phyloP scores from a whole-genome alignment of 2,113 vertebrate species.

The Planiliza haematocheilus region DNA sequence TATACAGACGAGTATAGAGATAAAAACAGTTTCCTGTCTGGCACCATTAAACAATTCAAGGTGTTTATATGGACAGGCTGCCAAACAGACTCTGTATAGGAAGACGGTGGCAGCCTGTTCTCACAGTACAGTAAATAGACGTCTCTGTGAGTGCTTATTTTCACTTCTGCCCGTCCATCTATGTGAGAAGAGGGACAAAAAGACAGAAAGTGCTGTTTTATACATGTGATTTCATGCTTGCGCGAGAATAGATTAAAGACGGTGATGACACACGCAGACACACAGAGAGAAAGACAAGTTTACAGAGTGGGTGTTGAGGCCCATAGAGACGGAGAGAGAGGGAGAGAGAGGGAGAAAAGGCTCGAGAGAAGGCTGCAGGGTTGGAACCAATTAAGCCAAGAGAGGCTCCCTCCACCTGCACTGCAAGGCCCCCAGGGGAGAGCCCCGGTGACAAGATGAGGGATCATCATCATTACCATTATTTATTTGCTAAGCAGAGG shows the following conservation, averaged over 20 bases:
- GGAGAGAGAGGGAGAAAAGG: slow-evolving; percentile 53
- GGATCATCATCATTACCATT: slow-evolving; percentile 89
- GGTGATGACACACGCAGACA: slow-evolving; percentile 39
- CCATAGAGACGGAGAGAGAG: slow-evolving; percentile 42
- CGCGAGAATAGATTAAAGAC: slow-evolving; percentile 54
- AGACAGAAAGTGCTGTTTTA: slow-evolving; percentile 28
- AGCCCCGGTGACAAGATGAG: slow-evolving; percentile 84
- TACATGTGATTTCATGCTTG: slow-evolving; percentile 50
- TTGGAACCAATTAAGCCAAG: slow-evolving; percentile 84
- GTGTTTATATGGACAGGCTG: slow-evolving; percentile 41
- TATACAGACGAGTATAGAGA: slow-evolving; percentile 31
- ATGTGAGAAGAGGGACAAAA: slow-evolving; percentile 12
- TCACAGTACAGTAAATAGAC: slow-evolving; percentile 10
- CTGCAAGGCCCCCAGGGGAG: slow-evolving; percentile 73
- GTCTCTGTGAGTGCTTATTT: slow-evolving; percentile 5
- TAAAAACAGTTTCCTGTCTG: slow-evolving; percentile 42
- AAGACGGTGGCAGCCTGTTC: slow-evolving; percentile 29
- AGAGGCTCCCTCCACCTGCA: slow-evolving; percentile 77
- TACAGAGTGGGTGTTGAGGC: slow-evolving; percentile 44
- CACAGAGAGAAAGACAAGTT: slow-evolving; percentile 52
- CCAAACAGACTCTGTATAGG: slow-evolving; percentile 32
- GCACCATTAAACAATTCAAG: slow-evolving; percentile 39
- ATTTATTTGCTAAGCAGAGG: slow-evolving; percentile 87
- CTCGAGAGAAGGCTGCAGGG: slow-evolving; percentile 81
- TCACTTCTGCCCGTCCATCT: slow-evolving; percentile 15